Conservation (phyloP, 1,140 invertebrate species). For the Mycetomoellerius zeteki region DNA sequence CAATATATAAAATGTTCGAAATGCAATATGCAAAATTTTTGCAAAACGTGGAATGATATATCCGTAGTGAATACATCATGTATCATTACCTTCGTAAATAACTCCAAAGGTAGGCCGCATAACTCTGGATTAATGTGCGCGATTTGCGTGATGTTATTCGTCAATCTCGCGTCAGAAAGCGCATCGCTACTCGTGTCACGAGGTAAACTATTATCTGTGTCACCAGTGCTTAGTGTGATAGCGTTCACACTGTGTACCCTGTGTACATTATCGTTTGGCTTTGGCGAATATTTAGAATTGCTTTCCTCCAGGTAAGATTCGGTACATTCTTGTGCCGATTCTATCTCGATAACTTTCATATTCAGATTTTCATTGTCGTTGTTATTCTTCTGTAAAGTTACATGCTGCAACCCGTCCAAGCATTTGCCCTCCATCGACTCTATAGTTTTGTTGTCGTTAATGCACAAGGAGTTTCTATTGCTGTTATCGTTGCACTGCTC, state of each 20-base stretch:
- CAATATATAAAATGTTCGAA: background rate
- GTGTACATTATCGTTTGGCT: constrained; percentile 80
- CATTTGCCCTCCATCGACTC: constrained; percentile 85
- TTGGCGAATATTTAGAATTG: constrained; percentile 72
- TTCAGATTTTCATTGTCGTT: constrained; percentile 74
- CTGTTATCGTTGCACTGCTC: constrained; percentile 70
- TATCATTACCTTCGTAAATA: constrained; percentile 93
- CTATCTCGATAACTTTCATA: constrained; percentile 78
- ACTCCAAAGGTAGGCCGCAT: constrained; percentile 95
- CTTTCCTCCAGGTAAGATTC: constrained; percentile 71
- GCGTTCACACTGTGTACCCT: constrained; percentile 83
- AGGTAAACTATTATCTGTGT: constrained; percentile 87
- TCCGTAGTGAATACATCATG: background rate
- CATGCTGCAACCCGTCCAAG: constrained; percentile 75
- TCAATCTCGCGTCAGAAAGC: constrained; percentile 87
- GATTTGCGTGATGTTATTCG: constrained; percentile 86
- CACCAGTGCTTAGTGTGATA: constrained; percentile 82
- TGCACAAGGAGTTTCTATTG: constrained; percentile 75
- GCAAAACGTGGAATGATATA: background rate
- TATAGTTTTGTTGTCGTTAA: constrained; percentile 83
- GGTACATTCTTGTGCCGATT: constrained; percentile 75
- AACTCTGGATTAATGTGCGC: constrained; percentile 90
- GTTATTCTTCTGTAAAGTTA: constrained; percentile 74
- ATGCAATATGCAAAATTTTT: no score
- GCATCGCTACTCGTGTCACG: constrained; percentile 89